Evolutionary conservation across 2,888 invertebrate genomes (phyloP), one percentile per base, ranked within the genome.

Genomic region (Furcula furcula): DNA sequence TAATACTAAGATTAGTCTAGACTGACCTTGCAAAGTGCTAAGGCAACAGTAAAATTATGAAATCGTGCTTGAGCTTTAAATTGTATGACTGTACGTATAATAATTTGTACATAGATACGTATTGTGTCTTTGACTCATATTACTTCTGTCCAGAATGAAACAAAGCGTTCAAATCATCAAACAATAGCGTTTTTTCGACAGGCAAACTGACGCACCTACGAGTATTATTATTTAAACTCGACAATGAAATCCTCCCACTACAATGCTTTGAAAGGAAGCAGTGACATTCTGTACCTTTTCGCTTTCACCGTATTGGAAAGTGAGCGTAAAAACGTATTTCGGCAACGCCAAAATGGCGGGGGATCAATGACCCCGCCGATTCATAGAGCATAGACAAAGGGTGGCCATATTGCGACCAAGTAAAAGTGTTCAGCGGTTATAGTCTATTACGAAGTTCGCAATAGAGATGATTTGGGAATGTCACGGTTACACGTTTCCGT

Each of bases 231-330:
- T 77, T 76, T 71, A 61, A 78, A 73, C 61, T 65, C 69, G 59
- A 65, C 72, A 68, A 7, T n/a, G 3, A 7, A 28, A 18, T 82
- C 82, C 84, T 78, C 83, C 83, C 85, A 85, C 87, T 76, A 83
- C 77, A 78, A 71, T 78, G 69, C 66, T 76, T 74, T 77, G 81
- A 86, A 86, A 85, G 85, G 87, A 87, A 81, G 69, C 82, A 82
- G 72, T 85, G 85, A 85, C 84, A 85, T 84, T 86, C 76, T 61
- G 81, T 79, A 82, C 82, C 72, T 85, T 83, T 84, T 85, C 86
- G 83, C 88, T 88, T 88, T 88, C 88, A 88, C 88, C 77, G 59
- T 80, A 85, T 88, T 88, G 86, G 88, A 88, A 88, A 88, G 88
- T 87, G 80, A 86, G 81, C 80, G 87, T 86, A 86, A 87, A 87